Percentiles rank a stretch among this genome's conserved stretches.
These are phyloP conservation scores for Smutsia temminckii DNA, from an alignment of 2,797 vertebrate genomes.

Conservation along the genomic window DNA sequence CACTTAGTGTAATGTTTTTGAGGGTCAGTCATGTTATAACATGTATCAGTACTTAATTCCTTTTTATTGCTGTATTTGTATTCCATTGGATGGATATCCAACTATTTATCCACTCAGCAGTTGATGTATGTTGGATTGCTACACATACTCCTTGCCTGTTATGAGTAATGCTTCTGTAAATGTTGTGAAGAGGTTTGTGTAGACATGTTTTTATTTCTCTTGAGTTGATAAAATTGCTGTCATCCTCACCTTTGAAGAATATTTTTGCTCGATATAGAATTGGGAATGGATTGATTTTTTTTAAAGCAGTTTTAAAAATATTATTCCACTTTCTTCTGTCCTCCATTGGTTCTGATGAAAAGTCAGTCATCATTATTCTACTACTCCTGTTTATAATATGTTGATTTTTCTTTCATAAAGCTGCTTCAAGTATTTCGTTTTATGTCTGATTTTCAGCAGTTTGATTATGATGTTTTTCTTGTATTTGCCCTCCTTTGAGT, in stretches of 20 bases:
- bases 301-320: no score
- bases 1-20: background rate
- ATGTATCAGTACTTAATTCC: background rate
- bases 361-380: background rate
- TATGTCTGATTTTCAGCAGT: background rate
- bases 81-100: background rate
- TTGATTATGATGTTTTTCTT: background rate
- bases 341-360: background rate
- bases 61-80: background rate
- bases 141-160: background rate
- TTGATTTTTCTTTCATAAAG: background rate
- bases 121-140: background rate
- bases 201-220: background rate
- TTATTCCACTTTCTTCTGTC: no score
- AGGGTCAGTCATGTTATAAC: background rate
- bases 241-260: background rate
- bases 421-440: background rate
- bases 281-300: background rate
- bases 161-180: background rate
- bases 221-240: background rate
- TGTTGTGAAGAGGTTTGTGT: background rate
- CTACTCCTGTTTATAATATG: background rate
- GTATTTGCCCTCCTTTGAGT: background rate
- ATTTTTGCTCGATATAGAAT: background rate
- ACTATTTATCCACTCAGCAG: background rate